Percentiles rank a stretch among this genome's conserved stretches.
Conservation (phyloP, 2,888 invertebrate species). For the Sabatieria punctata region DNA sequence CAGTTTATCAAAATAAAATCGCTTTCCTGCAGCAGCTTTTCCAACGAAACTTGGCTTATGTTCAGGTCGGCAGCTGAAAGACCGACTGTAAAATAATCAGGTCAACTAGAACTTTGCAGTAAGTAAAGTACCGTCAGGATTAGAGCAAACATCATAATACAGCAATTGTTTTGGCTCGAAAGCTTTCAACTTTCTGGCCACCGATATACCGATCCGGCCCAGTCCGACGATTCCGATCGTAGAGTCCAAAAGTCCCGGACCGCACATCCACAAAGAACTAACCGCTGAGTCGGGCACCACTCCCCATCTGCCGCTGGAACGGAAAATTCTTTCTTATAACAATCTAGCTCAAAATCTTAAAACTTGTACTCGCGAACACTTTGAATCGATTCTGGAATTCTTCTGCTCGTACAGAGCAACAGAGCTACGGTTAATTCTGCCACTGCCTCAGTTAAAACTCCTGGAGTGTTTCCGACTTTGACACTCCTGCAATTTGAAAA, state of each 20-base stretch:
- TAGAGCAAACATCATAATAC: no score
- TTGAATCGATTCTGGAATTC: constrained; percentile 58
- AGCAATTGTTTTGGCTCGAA: no score
- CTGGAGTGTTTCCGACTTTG: constrained; percentile 68
- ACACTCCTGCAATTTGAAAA: constrained; percentile 44
- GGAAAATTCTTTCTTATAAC: neutral
- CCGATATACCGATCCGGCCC: constrained; percentile 55
- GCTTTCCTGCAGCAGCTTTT: constrained; percentile 51
- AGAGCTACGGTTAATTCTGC: constrained; percentile 73
- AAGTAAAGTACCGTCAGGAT: no score
- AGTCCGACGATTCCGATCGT: constrained; percentile 64
- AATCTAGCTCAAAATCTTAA: neutral
- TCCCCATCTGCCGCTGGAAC: constrained; percentile 57
- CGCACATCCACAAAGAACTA: constrained; percentile 77
- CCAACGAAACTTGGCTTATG: constrained; percentile 43
- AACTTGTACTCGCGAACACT: constrained; percentile 15
- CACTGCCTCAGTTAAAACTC: constrained; percentile 68
- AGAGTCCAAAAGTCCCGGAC: constrained; percentile 57
- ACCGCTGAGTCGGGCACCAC: no score
- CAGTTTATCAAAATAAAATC: constrained; percentile 70
- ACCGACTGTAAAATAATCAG: no score
- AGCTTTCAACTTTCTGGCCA: no score
- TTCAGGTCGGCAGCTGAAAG: no score
- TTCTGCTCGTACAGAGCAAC: constrained; percentile 60
- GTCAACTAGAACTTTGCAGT: no score